phyloP scores from a whole-genome alignment of 2,797 vertebrate genomes.

The Scomberomorus guttatus region DNA sequence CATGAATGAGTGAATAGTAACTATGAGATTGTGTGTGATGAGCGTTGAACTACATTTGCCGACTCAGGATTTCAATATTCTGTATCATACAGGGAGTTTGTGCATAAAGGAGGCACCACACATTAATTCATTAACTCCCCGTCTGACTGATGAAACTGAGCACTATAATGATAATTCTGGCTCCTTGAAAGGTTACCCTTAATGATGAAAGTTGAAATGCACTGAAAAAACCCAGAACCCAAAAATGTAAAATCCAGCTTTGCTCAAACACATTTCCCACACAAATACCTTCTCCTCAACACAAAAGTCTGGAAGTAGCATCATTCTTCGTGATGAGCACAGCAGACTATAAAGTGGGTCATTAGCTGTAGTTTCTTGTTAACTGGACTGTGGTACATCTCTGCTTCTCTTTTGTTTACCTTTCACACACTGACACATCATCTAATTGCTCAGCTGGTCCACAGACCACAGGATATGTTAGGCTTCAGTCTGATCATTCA shows the following conservation, averaged over 20 bases:
- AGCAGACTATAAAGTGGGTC: neutral
- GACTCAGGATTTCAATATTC: neutral
- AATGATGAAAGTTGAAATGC: neutral
- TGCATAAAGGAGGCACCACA: neutral
- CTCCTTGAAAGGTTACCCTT: neutral
- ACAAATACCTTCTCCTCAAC: neutral
- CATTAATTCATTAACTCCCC: neutral
- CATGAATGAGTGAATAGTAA: neutral
- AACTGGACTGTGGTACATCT: constrained; percentile 22
- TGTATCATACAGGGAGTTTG: neutral
- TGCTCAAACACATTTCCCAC: neutral
- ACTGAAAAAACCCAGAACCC: too few species aligned
- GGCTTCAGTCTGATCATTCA: constrained; percentile 40
- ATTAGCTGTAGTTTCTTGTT: constrained; percentile 42
- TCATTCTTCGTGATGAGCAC: neutral
- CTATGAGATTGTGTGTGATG: neutral
- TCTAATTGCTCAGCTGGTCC: constrained; percentile 62
- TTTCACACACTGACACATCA: constrained; percentile 52
- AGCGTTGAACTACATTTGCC: neutral
- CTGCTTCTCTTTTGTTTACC: constrained; percentile 58
- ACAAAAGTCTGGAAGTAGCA: neutral
- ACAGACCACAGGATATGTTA: constrained; percentile 63
- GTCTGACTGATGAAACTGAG: neutral
- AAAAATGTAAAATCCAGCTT: neutral
- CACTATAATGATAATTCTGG: neutral